These are phyloP conservation scores for Sturnira hondurensis DNA, from an alignment of 2,113 vertebrate species.

Conservation along the genomic window DNA sequence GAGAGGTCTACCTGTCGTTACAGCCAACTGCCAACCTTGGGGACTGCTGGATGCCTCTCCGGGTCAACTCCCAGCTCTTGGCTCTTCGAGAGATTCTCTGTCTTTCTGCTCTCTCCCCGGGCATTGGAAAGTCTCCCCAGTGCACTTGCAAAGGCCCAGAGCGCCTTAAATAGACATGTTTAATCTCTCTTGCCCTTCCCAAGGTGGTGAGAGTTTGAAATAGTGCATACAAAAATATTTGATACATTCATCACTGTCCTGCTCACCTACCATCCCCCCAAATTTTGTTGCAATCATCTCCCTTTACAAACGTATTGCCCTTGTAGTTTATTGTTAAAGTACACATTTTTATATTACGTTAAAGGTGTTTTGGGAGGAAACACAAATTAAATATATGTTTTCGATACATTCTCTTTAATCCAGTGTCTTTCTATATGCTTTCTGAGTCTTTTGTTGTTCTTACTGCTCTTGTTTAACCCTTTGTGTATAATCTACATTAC, in stretches of 20 bases:
- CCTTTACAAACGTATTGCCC: not conserved
- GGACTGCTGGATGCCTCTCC: not conserved
- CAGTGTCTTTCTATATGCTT: not conserved
- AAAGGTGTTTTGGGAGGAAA: not conserved
- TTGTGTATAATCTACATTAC: constrained; percentile 79
- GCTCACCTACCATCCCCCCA: not conserved
- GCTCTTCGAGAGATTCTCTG: not conserved
- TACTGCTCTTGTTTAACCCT: constrained; percentile 57
- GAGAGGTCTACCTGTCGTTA: not conserved
- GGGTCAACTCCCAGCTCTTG: not conserved
- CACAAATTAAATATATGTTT: not conserved
- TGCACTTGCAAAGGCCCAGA: not conserved
- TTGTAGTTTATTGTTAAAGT: not conserved
- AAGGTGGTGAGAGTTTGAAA: not conserved
- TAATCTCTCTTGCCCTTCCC: not conserved
- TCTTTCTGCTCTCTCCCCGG: not conserved
- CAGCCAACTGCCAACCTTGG: not conserved
- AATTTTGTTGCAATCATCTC: not conserved
- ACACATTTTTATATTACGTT: not conserved
- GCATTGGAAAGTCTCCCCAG: not conserved
- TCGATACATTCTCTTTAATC: not conserved
- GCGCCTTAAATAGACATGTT: not conserved
- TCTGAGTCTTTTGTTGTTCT: not conserved
- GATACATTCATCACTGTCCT: not conserved
- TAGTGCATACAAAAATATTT: not conserved